Evolutionary conservation across 1,140 invertebrate genomes (phyloP), one percentile per base, ranked within the genome.

Genomic region (Halesus radiatus): DNA sequence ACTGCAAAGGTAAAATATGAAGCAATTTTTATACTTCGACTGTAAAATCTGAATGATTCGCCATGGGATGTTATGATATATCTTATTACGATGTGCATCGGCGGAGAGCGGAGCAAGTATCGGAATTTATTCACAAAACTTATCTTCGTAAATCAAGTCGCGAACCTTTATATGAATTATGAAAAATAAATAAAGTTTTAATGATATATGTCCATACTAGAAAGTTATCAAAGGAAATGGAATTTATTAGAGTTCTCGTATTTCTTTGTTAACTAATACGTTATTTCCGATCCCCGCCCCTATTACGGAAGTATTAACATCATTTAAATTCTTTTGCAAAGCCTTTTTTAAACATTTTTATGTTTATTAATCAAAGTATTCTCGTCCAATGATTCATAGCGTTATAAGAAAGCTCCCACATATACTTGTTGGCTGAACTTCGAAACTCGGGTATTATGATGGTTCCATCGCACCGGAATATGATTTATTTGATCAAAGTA

Each of bases 401-500:
- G 62, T 32, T 32, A 37, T 37, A 13, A 72, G 26, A 66, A 72
- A n/a, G 20, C 52, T 32, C 54, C 53, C 6, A 45, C 10, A 13
- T 6, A 54, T 53, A 72, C 18, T 72, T 72, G 45, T 20, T 13
- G 22, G 45, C 45, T 53, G 13, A 68, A 60, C 58, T 72, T 70
- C 60, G 53, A 37, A 72, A 23, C 53, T 79, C 32, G 53, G 53
- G 62, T 60, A 80, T 80, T 82, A 60, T 73, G 56, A 80, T 80
- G 72, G 70, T 78, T 77, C 64, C 76, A 72, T 37, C 37, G 64
- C 64, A 50, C 74, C 37, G 58, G 23, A 73, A 76, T 77, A 56
- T 82, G 75, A 82, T 82, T 82, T 82, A 82, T 82, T 78, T 78
- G 58, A 23, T 64, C 64, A 18, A 50, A 78, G 76, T 68, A 76